Evolutionary conservation across 2,888 invertebrate species (phyloP).

Genomic region (Trisateles emortualis): DNA sequence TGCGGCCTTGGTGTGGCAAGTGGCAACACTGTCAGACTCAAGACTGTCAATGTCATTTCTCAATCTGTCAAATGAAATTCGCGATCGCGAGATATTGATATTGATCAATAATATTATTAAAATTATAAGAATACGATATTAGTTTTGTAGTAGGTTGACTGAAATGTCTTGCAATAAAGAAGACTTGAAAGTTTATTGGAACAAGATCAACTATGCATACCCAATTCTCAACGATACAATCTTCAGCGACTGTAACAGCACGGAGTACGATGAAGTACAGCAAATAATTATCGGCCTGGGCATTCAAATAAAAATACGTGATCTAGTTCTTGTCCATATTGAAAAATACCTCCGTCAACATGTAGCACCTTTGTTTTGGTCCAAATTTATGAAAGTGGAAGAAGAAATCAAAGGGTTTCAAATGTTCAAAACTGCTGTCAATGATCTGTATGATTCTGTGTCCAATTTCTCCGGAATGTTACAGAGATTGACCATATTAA

Average conservation of each 20-base stretch:
- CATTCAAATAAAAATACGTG: conserved; percentile 75
- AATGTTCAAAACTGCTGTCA: conserved; percentile 89
- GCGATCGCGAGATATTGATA: too few relatives aligned
- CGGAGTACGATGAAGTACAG: conserved; percentile 77
- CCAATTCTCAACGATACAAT: conserved; percentile 77
- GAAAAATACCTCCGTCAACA: conserved; percentile 88
- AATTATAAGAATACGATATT: too few relatives aligned
- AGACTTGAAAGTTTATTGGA: conserved; percentile 76
- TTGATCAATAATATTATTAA: too few relatives aligned
- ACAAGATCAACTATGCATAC: conserved; percentile 78
- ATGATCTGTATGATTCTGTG: conserved; percentile 87
- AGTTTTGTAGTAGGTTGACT: background rate
- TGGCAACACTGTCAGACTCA: too few relatives aligned
- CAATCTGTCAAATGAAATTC: background rate
- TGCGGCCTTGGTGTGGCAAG: too few relatives aligned
- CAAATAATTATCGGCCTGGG: conserved; percentile 72
- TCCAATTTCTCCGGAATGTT: conserved; percentile 85
- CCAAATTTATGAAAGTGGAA: conserved; percentile 84
- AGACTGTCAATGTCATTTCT: too few relatives aligned
- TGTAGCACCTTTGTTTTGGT: conserved; percentile 89
- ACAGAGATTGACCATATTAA: conserved; percentile 84
- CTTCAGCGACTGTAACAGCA: conserved; percentile 68
- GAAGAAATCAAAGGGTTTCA: conserved; percentile 88
- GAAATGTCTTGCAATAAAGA: conserved; percentile 67
- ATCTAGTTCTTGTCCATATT: conserved; percentile 77